Evolutionary conservation across 53 echinoderm and acorn worm genomes (phyloP).

Genomic region (Astropecten irregularis): DNA sequence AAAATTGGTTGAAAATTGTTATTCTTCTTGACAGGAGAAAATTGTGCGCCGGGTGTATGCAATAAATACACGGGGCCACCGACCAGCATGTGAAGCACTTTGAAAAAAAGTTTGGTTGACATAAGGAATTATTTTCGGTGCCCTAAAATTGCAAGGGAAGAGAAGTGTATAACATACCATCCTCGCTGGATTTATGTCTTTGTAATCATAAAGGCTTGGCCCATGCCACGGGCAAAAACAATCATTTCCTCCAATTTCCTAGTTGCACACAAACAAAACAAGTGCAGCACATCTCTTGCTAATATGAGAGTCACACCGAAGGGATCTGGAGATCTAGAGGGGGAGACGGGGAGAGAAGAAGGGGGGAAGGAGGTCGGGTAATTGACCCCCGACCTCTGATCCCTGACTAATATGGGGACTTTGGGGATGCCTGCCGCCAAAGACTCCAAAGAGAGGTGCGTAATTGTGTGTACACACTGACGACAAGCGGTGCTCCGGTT

Average conservation of each 20-base stretch:
- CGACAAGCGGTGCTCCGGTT: background rate
- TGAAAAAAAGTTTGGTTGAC: no score
- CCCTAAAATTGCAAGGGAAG: background rate
- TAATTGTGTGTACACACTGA: constrained; percentile 35
- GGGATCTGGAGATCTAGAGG: no score
- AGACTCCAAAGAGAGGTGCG: constrained; percentile 2
- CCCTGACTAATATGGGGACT: background rate
- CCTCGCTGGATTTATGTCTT: background rate
- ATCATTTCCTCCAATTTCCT: constrained; percentile 42
- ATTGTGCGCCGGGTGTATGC: no score
- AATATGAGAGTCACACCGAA: background rate
- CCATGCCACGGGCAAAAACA: constrained; percentile 31
- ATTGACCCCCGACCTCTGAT: constrained; percentile 17
- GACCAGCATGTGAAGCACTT: no score
- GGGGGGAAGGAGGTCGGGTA: background rate
- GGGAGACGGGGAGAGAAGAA: no score
- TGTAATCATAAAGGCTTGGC: no score
- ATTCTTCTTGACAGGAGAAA: no score
- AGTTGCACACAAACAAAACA: constrained; percentile 8
- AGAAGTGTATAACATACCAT: no score
- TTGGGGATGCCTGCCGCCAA: constrained; percentile 33
- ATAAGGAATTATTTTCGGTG: no score
- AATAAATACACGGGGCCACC: no score
- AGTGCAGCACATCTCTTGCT: background rate
- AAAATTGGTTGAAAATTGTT: background rate